These are phyloP conservation scores for Gnathonemus longibarbis DNA, from an alignment of 2,113 vertebrate genomes.

Conservation along the genomic window DNA sequence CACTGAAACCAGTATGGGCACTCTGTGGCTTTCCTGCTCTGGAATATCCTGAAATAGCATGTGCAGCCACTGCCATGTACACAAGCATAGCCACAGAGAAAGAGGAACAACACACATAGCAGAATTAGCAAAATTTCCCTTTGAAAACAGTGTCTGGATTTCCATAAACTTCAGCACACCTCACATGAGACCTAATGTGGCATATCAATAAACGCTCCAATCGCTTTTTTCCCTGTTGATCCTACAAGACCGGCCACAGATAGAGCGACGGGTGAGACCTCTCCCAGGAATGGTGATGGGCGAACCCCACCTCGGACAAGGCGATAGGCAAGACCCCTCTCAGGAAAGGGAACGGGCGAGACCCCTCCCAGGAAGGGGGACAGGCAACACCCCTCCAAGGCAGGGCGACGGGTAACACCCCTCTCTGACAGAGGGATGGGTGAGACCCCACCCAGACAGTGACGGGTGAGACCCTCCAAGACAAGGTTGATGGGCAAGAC, in stretches of 20 bases:
- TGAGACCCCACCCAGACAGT: not conserved
- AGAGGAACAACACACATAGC: not conserved
- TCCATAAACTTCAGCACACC: not conserved
- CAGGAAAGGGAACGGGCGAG: not conserved
- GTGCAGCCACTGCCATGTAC: not conserved
- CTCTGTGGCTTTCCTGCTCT: not conserved
- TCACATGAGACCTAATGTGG: not conserved
- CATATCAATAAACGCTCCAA: not conserved
- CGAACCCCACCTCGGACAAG: not conserved
- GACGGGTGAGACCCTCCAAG: no score
- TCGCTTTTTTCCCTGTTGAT: not conserved
- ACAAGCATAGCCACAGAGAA: not conserved
- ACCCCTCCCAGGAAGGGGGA: no score
- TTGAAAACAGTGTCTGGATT: not conserved
- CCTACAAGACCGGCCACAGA: not conserved
- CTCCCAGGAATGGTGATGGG: not conserved
- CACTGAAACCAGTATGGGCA: not conserved
- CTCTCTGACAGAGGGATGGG: not conserved
- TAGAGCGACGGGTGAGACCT: not conserved
- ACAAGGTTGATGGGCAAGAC: not conserved
- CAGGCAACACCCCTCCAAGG: no score
- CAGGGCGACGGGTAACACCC: no score
- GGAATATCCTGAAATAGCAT: not conserved
- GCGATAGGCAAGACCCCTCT: no score
- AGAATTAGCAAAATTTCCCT: not conserved